Evolutionary conservation across 2,797 vertebrate species (phyloP), one percentile per base, ranked within the genome.

Genomic region (Martes flavigula): DNA sequence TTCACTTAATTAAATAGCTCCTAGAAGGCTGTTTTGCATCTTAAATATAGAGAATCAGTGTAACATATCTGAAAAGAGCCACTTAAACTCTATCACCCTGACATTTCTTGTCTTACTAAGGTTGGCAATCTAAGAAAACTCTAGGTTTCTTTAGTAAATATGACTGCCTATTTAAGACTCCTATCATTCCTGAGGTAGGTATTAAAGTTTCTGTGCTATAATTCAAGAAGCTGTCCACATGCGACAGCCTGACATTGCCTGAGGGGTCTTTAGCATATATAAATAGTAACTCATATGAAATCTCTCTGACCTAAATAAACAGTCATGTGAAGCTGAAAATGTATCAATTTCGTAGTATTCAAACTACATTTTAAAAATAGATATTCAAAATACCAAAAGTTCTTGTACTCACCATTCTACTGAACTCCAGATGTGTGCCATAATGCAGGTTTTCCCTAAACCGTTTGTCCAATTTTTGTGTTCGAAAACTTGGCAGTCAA

Each of bases 1-100:
- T 97, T 97, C 96, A 95, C 97, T 98, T 98, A 98, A 98, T 98
- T 98, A 98, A 98, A 98, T 95, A 97, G 90, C 72, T 97, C 86
- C 68, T 97, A 62, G 79, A 78, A 97, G 97, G 73, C 95, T 95
- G 93, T 96, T 97, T 91, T 97, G 83, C 68, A 25, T 97, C 97
- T 97, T 98, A 98, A 98, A 97, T 98, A 98, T 98, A 98, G 98
- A 98, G 96, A 98, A 97, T 97, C 96, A 96, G 87, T 77, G 66
- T 81, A 88, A 97, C 92, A 60, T 92, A 97, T 94, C 87, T 96
- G 79, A 96, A 98, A 97, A 97, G 97, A 94, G 94, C 97, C 96
- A 97, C 97, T 97, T 98, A 98, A 97, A 90, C 96, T 94, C 91
- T 94, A 97, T 98, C 98, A 98, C 98, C 98, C 98, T 97, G 96